phyloP scores from a whole-genome alignment of 2,113 vertebrate genomes.

The Lethenteron reissneri region DNA sequence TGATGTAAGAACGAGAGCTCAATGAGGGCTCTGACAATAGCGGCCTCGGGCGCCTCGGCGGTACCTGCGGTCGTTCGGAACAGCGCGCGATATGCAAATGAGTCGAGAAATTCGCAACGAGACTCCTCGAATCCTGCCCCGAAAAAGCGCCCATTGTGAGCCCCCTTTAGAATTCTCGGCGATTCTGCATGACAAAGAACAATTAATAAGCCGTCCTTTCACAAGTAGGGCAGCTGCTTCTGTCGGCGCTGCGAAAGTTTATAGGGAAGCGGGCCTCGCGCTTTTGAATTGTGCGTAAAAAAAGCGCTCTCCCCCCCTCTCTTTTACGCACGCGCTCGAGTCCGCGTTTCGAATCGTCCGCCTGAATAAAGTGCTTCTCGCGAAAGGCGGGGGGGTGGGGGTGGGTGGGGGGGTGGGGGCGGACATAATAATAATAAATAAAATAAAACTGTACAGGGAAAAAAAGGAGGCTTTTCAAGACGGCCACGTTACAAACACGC shows the following conservation, averaged over 20 bases:
- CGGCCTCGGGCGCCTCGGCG: conserved; percentile 16
- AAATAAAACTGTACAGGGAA: no score
- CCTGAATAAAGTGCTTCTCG: conserved; percentile 3
- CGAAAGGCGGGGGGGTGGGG: background rate
- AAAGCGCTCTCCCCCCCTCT: conserved; percentile 19
- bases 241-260: conserved; percentile 34
- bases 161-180: conserved; percentile 48
- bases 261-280: conserved; percentile 48
- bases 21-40: background rate
- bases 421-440: no score
- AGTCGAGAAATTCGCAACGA: conserved; percentile 98
- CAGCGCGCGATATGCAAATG: conserved; percentile 95
- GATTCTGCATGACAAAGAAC: conserved; percentile 91
- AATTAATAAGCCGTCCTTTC: conserved; percentile 95
- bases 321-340: conserved; percentile 12
- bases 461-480: no score
- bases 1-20: no score
- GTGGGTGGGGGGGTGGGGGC: no score
- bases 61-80: conserved; percentile 98
- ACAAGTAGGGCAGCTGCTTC: conserved; percentile 75
- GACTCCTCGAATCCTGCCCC: conserved; percentile 97
- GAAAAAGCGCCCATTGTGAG: conserved; percentile 63
- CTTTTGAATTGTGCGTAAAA: conserved; percentile 28
- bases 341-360: conserved; percentile 3
- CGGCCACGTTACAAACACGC: no score